phyloP scores from a whole-genome alignment of 1,140 invertebrate genomes.

The Capitella teleta region DNA sequence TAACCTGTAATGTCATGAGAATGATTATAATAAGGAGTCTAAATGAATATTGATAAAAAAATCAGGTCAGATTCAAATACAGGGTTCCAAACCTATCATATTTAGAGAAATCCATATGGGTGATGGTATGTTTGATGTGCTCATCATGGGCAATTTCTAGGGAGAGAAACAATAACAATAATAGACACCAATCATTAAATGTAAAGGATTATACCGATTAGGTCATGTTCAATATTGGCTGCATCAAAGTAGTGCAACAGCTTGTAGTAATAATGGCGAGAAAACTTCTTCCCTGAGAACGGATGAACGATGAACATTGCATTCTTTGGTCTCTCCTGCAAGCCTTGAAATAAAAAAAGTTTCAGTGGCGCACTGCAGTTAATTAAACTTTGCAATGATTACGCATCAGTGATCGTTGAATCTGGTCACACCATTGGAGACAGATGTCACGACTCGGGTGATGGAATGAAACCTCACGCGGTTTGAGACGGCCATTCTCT shows the following conservation, averaged over 20 bases:
- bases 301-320: slow-evolving; percentile 24
- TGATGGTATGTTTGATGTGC: slow-evolving; percentile 29
- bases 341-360: slow-evolving; percentile 10
- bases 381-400: background rate
- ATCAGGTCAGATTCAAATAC: background rate
- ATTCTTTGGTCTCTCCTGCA: slow-evolving; percentile 16
- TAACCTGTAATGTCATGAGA: background rate
- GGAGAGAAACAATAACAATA: slow-evolving; percentile 12
- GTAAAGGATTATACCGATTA: background rate
- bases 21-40: background rate
- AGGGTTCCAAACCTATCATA: slow-evolving; percentile 21
- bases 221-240: slow-evolving; percentile 20
- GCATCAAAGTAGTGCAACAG: slow-evolving; percentile 19
- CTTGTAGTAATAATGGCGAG: slow-evolving; percentile 18
- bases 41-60: background rate
- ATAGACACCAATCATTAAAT: slow-evolving; percentile 14
- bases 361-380: background rate
- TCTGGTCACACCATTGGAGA: slow-evolving; percentile 2
- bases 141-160: slow-evolving; percentile 29
- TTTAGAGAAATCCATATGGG: slow-evolving; percentile 25
- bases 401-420: background rate
- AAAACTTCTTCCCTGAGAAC: slow-evolving; percentile 18
- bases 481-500: slow-evolving; percentile 16
- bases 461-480: slow-evolving; percentile 20
- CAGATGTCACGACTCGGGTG: slow-evolving; percentile 26